phyloP scores from a whole-genome alignment of 2,797 vertebrate genomes.

The Sebastes oblongus region DNA sequence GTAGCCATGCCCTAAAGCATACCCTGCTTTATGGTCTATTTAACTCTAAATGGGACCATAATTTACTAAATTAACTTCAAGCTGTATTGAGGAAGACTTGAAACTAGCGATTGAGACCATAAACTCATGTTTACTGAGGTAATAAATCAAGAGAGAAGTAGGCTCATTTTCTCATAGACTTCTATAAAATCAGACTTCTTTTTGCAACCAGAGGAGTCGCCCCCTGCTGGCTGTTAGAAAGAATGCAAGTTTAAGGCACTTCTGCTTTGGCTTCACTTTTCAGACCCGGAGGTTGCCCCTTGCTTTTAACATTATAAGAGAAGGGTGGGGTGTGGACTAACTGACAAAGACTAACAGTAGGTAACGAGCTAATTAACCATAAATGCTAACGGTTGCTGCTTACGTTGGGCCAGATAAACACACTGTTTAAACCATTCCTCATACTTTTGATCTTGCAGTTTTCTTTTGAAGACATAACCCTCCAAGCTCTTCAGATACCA shows the following conservation, averaged over 20 bases:
- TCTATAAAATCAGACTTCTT: background rate
- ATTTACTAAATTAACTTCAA: background rate
- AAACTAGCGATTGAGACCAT: background rate
- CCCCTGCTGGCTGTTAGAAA: background rate
- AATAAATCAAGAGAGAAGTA: background rate
- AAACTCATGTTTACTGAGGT: background rate
- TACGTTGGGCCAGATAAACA: too few species aligned
- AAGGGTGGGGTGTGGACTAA: background rate
- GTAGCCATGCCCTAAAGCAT: background rate
- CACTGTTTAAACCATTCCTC: background rate
- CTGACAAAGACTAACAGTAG: too few species aligned
- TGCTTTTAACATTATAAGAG: background rate
- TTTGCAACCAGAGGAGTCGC: background rate
- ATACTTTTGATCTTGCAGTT: background rate
- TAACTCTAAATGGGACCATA: background rate
- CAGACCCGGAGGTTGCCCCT: too few species aligned
- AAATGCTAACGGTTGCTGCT: too few species aligned
- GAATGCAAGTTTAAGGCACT: background rate
- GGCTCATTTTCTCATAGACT: background rate
- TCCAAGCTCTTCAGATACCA: background rate
- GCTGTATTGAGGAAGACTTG: background rate
- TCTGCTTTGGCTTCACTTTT: too few species aligned
- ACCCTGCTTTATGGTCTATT: background rate
- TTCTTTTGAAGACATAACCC: background rate
- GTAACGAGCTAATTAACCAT: background rate